Conservation (phyloP, 2,888 invertebrate species). For the Synanthedon tipuliformis region DNA sequence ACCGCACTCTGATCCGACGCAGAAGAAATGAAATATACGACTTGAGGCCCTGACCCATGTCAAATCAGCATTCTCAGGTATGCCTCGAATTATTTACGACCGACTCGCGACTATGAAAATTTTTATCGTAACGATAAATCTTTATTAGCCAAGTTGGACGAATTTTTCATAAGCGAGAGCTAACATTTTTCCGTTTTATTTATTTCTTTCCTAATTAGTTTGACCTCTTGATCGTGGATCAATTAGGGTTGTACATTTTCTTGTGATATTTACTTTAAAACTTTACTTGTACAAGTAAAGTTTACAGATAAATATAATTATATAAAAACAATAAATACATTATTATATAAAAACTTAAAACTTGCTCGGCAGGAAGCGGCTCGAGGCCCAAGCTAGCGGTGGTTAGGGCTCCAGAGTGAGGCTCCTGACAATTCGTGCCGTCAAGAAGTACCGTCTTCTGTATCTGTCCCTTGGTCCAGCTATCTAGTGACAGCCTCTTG, state of each 20-base stretch:
- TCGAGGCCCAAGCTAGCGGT: no score
- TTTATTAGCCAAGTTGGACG: slow-evolving; percentile 51
- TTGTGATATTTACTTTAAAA: background rate
- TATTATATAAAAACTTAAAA: no score
- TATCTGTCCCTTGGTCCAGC: no score
- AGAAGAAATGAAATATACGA: slow-evolving; percentile 59
- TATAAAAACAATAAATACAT: no score
- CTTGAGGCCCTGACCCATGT: slow-evolving; percentile 55
- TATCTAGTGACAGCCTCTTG: no score
- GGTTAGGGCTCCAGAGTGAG: no score
- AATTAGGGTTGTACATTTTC: background rate
- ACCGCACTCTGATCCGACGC: slow-evolving; percentile 42
- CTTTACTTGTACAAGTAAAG: background rate
- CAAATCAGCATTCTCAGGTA: slow-evolving; percentile 67
- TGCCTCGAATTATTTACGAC: slow-evolving; percentile 62
- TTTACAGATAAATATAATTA: no score
- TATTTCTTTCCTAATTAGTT: background rate
- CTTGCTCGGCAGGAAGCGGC: no score
- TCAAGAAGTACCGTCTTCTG: no score
- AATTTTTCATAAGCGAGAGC: slow-evolving; percentile 22
- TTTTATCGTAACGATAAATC: slow-evolving; percentile 61
- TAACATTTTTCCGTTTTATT: slow-evolving; percentile 6
- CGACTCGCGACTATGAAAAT: slow-evolving; percentile 54
- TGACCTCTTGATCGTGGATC: background rate
- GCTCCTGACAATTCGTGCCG: no score